phyloP scores from a whole-genome alignment of 2,113 vertebrate species.

The Sorex araneus region DNA sequence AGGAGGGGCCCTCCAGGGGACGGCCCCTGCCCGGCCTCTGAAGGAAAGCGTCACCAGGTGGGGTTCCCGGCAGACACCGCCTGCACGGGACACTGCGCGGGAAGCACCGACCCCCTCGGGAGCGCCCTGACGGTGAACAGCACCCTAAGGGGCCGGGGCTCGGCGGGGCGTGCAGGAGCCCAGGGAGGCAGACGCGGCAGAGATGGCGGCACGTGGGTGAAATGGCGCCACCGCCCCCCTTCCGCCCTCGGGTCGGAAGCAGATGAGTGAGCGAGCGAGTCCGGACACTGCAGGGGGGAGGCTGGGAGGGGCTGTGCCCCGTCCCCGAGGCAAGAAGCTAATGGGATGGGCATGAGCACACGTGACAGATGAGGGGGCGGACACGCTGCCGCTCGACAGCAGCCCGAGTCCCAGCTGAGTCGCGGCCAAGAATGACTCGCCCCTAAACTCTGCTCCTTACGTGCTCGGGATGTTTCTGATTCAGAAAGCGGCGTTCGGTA shows the following conservation, averaged over 20 bases:
- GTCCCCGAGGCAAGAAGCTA: not conserved
- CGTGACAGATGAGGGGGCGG: not conserved
- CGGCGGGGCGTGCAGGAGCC: no score
- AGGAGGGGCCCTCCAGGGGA: constrained; percentile 11
- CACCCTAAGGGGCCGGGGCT: no score
- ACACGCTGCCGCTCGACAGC: not conserved
- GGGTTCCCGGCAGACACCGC: not conserved
- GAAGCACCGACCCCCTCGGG: constrained; percentile 32
- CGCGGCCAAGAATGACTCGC: constrained; percentile 28
- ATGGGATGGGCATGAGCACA: constrained; percentile 33
- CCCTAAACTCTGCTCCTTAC: constrained; percentile 2
- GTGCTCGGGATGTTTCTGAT: constrained; percentile 20
- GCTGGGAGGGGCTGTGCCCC: not conserved
- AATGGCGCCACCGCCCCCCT: not conserved
- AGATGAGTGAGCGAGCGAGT: not conserved
- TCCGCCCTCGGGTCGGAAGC: constrained; percentile 34
- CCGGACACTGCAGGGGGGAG: not conserved
- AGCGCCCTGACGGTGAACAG: not conserved
- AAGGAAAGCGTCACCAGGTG: not conserved
- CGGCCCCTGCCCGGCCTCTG: not conserved
- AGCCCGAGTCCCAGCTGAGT: constrained; percentile 24
- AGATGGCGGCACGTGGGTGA: constrained; percentile 61
- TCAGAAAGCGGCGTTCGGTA: constrained; percentile 48
- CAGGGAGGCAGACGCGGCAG: constrained; percentile 72
- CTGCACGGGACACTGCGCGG: constrained; percentile 7